phyloP scores from a whole-genome alignment of 1,140 invertebrate species.

The Neodiprion fabricii region DNA sequence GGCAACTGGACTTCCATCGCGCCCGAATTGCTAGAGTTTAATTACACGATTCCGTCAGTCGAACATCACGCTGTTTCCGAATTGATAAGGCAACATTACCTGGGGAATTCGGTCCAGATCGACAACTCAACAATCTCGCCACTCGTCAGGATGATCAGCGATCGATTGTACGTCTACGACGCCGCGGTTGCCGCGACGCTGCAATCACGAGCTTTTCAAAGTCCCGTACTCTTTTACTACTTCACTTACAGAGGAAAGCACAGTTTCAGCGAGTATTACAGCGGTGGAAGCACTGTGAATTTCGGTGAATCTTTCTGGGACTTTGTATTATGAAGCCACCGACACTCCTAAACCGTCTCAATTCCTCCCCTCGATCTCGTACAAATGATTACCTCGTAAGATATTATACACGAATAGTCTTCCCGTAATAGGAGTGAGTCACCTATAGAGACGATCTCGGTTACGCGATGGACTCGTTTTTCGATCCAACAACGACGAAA shows the following conservation, averaged over 20 bases:
- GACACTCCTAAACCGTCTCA: conserved; percentile 10
- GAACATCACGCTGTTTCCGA: conserved; percentile 54
- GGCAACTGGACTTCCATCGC: conserved; percentile 65
- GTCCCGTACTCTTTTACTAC: conserved; percentile 66
- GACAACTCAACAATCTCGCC: conserved; percentile 30
- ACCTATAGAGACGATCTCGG: conserved; percentile 67
- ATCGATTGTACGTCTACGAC: conserved; percentile 65
- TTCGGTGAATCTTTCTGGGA: conserved; percentile 58
- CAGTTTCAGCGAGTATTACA: conserved; percentile 62
- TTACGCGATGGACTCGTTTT: conserved; percentile 49
- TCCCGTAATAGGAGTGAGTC: conserved; percentile 63
- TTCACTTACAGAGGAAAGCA: conserved; percentile 62
- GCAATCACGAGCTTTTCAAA: no score
- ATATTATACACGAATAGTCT: background rate
- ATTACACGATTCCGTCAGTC: conserved; percentile 63
- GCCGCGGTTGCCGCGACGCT: conserved; percentile 65
- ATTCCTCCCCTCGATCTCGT: background rate
- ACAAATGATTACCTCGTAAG: conserved; percentile 9
- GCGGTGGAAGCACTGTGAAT: conserved; percentile 52
- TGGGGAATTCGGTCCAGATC: conserved; percentile 58
- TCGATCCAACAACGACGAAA: conserved; percentile 40
- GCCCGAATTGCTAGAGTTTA: conserved; percentile 66
- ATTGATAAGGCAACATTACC: conserved; percentile 66
- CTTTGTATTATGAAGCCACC: conserved; percentile 16
- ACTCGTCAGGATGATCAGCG: conserved; percentile 60